Conservation (phyloP, 2,888 invertebrate species). For the Melinaea marsaeus region DNA sequence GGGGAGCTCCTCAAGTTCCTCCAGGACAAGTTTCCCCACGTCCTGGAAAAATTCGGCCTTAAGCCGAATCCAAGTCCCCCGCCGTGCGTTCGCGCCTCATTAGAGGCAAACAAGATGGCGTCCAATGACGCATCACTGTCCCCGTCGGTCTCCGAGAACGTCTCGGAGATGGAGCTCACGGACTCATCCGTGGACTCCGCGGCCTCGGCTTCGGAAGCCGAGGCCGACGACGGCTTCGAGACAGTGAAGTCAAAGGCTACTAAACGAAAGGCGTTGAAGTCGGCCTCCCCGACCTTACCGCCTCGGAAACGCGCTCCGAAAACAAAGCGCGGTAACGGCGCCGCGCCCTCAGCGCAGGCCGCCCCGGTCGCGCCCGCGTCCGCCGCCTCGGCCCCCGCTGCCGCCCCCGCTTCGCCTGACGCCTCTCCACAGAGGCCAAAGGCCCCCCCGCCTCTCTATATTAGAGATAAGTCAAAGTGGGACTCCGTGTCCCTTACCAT, state of each 20-base stretch:
- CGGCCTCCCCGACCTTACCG: background rate
- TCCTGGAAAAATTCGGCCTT: too few relatives aligned
- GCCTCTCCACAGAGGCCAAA: background rate
- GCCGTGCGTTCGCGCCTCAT: too few relatives aligned
- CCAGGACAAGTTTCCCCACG: background rate
- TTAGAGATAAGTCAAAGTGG: too few relatives aligned
- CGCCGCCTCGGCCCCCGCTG: background rate
- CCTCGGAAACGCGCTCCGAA: background rate
- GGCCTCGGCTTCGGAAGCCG: background rate
- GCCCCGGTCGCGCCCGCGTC: background rate
- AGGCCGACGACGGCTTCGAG: background rate
- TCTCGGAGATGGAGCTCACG: too few relatives aligned
- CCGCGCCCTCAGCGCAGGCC: background rate
- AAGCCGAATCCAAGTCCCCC: too few relatives aligned
- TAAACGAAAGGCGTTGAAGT: too few relatives aligned
- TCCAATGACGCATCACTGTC: background rate
- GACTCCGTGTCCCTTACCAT: too few relatives aligned
- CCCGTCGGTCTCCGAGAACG: too few relatives aligned
- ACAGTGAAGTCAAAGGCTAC: background rate
- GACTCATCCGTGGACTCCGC: background rate
- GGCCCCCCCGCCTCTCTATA: too few relatives aligned
- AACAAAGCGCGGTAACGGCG: background rate
- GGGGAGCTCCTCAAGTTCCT: background rate
- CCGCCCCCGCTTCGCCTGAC: background rate
- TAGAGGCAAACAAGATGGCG: background rate